A percentile compares a stretch with the other conserved stretches of the same genome.
phyloP scores from a whole-genome alignment of 2,888 invertebrate species.

The Liopterus haemorrhoidalis region DNA sequence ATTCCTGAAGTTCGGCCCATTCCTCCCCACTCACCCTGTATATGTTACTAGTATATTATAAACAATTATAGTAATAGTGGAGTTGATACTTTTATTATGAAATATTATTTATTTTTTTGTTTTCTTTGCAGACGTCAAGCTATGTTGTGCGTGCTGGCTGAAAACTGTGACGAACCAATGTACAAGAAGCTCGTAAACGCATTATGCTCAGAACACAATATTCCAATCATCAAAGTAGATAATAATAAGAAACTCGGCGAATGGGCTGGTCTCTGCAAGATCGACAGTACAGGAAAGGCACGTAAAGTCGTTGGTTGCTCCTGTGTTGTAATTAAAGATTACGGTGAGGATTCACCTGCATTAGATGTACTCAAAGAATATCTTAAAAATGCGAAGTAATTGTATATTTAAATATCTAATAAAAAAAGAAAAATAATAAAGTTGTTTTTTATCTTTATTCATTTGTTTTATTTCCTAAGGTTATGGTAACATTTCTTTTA shows the following conservation, averaged over 20 bases:
- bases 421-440: slow-evolving; percentile 39
- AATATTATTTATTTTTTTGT: slow-evolving; percentile 10
- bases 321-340: slow-evolving; percentile 97
- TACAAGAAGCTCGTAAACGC: slow-evolving; percentile 97
- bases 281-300: slow-evolving; percentile 98
- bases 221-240: slow-evolving; percentile 94
- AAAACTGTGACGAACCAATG: slow-evolving; percentile 96
- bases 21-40: too few species aligned
- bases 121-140: slow-evolving; percentile 77
- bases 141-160: slow-evolving; percentile 91
- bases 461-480: slow-evolving; percentile 13
- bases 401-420: slow-evolving; percentile 39
- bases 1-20: too few species aligned
- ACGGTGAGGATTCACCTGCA: slow-evolving; percentile 94
- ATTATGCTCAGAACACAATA: slow-evolving; percentile 96
- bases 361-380: slow-evolving; percentile 92
- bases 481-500: background rate
- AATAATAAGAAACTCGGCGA: slow-evolving; percentile 99
- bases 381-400: slow-evolving; percentile 73
- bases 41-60: too few species aligned
- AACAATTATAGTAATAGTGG: too few species aligned
- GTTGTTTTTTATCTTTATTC: slow-evolving; percentile 20
- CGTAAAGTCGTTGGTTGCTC: slow-evolving; percentile 98
- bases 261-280: slow-evolving; percentile 99
- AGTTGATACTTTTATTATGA: too few species aligned